A percentile compares a stretch with the other conserved stretches of the same genome.
phyloP scores from a whole-genome alignment of 35 echinoderm and acorn worm species.

The Ptychodera flava region DNA sequence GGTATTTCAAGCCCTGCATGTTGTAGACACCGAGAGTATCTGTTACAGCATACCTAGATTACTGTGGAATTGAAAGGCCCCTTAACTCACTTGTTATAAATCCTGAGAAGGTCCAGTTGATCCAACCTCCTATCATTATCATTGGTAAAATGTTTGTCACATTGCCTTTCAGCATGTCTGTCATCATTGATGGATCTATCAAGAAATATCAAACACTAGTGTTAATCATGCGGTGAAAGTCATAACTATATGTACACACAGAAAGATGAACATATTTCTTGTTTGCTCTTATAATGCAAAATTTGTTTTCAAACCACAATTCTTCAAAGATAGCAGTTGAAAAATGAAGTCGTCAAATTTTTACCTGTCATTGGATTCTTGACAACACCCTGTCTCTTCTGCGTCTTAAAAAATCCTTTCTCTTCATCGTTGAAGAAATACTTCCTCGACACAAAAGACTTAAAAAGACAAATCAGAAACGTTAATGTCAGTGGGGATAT shows the following conservation, averaged over 20 bases:
- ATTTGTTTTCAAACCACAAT: too few species aligned
- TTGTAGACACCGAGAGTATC: too few species aligned
- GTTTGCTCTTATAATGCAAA: too few species aligned
- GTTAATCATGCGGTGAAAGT: too few species aligned
- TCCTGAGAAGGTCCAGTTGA: conserved; percentile 99
- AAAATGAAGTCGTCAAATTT: too few species aligned
- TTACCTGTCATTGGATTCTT: conserved; percentile 96
- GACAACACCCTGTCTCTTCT: conserved; percentile 76
- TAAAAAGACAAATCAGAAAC: background rate
- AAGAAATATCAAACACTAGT: too few species aligned
- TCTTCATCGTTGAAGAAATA: conserved; percentile 88
- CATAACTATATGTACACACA: too few species aligned
- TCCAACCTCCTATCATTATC: conserved; percentile 99
- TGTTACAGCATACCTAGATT: too few species aligned
- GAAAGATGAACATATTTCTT: too few species aligned
- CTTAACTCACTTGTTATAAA: conserved; percentile 98
- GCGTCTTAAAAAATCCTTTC: conserved; percentile 82
- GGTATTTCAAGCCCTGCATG: too few species aligned
- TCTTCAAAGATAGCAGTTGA: too few species aligned
- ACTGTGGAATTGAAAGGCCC: too few species aligned
- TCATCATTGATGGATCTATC: conserved; percentile 93
- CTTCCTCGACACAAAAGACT: conserved; percentile 94
- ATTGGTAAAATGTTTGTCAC: conserved; percentile 95
- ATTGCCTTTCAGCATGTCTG: conserved; percentile 98
- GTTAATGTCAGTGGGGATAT: background rate